phyloP scores from a whole-genome alignment of 1,140 invertebrate species.

The Rhagoletis pomonella region DNA sequence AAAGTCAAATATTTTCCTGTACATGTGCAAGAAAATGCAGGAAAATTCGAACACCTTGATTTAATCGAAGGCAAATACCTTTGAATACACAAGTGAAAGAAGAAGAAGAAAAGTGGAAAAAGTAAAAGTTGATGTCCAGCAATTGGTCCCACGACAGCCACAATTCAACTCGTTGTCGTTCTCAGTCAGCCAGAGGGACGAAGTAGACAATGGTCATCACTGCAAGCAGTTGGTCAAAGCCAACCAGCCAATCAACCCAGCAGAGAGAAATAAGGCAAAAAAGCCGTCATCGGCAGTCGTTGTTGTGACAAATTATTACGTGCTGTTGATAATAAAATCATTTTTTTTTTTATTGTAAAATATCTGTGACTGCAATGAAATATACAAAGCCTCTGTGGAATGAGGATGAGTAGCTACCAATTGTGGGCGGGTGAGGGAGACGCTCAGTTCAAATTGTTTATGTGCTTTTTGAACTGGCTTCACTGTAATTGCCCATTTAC shows the following conservation, averaged over 20 bases:
- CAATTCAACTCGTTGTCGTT: constrained; percentile 23
- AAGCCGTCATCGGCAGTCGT: neutral
- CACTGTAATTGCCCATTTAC: constrained; percentile 45
- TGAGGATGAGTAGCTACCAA: too few relatives aligned
- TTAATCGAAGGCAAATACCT: constrained; percentile 38
- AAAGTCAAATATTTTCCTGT: neutral
- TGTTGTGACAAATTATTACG: neutral
- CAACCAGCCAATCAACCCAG: neutral
- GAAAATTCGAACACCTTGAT: neutral
- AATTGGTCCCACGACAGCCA: constrained; percentile 42
- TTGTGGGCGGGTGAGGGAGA: neutral
- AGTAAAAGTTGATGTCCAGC: neutral
- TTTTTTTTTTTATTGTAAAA: constrained; percentile 8
- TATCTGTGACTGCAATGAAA: neutral
- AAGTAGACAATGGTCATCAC: neutral
- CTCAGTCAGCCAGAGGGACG: neutral
- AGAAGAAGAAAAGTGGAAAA: neutral
- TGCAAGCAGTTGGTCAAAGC: constrained; percentile 8
- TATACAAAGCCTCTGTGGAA: neutral
- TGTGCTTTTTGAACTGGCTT: constrained; percentile 47
- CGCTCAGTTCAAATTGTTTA: constrained; percentile 14
- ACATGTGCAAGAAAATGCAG: neutral
- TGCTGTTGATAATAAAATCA: constrained; percentile 1
- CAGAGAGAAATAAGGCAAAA: neutral
- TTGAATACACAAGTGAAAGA: neutral